These are phyloP conservation scores for Ennomos fuscantarius DNA, from an alignment of 2,888 invertebrate genomes.

Conservation along the genomic window DNA sequence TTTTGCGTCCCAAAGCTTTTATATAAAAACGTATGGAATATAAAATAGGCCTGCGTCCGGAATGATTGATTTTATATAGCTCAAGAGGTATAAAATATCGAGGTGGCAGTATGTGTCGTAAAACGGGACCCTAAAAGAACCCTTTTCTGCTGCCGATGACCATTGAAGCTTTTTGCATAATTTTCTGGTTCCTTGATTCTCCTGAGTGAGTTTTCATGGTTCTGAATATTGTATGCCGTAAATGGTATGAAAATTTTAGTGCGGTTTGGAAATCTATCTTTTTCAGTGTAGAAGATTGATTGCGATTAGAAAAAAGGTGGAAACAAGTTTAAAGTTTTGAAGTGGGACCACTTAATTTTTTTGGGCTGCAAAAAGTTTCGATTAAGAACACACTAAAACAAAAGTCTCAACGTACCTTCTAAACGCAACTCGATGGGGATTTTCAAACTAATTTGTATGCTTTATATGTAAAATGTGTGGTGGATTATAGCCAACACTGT, in stretches of 20 bases:
- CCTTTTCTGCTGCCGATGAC: conserved; percentile 54
- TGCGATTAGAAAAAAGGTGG: conserved; percentile 14
- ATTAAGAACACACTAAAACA: too few relatives aligned
- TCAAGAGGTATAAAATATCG: conserved; percentile 56
- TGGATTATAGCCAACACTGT: too few relatives aligned
- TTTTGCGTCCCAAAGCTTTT: conserved; percentile 35
- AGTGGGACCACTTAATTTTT: too few relatives aligned
- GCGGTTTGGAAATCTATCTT: conserved; percentile 29
- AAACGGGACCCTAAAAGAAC: conserved; percentile 43
- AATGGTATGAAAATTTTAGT: conserved; percentile 30
- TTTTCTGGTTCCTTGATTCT: conserved; percentile 75
- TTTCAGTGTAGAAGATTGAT: conserved; percentile 27
- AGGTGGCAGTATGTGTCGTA: conserved; percentile 54
- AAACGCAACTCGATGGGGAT: too few relatives aligned
- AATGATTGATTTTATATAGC: conserved; percentile 60
- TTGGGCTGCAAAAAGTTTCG: too few relatives aligned
- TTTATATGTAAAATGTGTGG: too few relatives aligned
- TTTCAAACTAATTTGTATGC: too few relatives aligned
- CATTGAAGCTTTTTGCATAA: conserved; percentile 75
- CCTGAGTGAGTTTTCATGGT: conserved; percentile 40
- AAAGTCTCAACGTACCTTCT: too few relatives aligned
- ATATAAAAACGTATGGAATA: conserved; percentile 64
- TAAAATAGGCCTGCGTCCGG: conserved; percentile 57
- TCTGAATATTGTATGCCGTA: conserved; percentile 33
- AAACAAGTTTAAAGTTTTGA: too few relatives aligned